These are phyloP conservation scores for Rutpela maculata DNA, from an alignment of 2,888 invertebrate species.

Conservation along the genomic window DNA sequence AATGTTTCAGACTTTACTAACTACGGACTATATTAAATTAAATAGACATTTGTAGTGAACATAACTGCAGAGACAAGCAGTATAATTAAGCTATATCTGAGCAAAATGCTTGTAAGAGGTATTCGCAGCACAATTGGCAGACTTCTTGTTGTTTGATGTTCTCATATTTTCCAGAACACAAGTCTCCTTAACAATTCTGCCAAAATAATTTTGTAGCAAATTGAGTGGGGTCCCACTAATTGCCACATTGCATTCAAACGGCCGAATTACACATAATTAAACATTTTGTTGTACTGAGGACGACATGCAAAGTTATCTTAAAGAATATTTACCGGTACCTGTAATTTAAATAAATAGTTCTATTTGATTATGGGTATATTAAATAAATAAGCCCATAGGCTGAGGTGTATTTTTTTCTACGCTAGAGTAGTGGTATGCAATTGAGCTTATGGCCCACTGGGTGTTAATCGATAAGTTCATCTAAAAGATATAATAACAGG, in stretches of 20 bases:
- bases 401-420: not conserved
- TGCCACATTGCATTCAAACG: not conserved
- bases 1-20: no score
- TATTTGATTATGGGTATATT: not conserved
- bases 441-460: conserved; percentile 11
- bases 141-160: no score
- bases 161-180: no score
- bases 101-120: no score
- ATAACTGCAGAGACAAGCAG: no score
- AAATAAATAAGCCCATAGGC: not conserved
- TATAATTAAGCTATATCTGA: no score
- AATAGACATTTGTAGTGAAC: no score
- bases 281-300: not conserved
- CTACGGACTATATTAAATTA: no score
- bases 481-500: not conserved
- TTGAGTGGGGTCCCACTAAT: not conserved
- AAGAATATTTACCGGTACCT: not conserved
- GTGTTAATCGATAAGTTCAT: not conserved
- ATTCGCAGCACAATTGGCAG: no score
- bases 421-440: not conserved
- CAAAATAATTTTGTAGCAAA: not conserved
- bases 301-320: not conserved
- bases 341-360: conserved; percentile 1
- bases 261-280: not conserved
- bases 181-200: no score